Evolutionary conservation across 1,140 invertebrate species (phyloP), one percentile per base, ranked within the genome.

Genomic region (Leptinotarsa texana): DNA sequence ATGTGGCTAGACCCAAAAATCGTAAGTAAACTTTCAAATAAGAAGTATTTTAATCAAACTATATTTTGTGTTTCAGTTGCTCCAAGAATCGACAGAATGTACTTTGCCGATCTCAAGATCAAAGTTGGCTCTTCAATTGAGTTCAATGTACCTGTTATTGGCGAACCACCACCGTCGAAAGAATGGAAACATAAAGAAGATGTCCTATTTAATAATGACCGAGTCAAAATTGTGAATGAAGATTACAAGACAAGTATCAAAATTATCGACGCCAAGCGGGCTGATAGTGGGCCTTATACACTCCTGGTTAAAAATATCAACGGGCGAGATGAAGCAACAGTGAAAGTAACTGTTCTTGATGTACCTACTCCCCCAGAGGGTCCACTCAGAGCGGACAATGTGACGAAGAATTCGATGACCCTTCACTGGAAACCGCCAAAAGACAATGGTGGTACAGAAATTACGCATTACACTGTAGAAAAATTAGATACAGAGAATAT

Each of bases 401-500:
- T 98, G 21, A 95, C 94, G 0, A 97, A 95, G 82, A 94, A 90
- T 77, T 92, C 92, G 0, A 95, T 95, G 79, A 89, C 89, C 1
- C 86, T 99, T 0, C 88, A 88, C 72, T 99, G 97, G 97, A 90
- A 91, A 76, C 92, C 95, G 80, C 96, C 97, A 0, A 95, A 93
- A 83, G 96, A 98, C 82, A 95, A 98, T 79, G 96, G 96, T 72
- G 95, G 96, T 22, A 93, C 92, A 18, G 96, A 97, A 79, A 96
- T 98, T 77, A 92, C 92, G 1, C 93, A 96, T 84, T 99, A 99
- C 81, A 87, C 93, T 22, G 93, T 99, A 24, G 97, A 98, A 85
- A 99, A 98, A 87, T 94, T 96, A 91, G 97, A 99, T 81, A 90
- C 94, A 72, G 94, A 96, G 77, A 96, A 93, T 79, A 92, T 96